Evolutionary conservation across 2,113 vertebrate genomes (phyloP).

Genomic region (Alethe diademata): DNA sequence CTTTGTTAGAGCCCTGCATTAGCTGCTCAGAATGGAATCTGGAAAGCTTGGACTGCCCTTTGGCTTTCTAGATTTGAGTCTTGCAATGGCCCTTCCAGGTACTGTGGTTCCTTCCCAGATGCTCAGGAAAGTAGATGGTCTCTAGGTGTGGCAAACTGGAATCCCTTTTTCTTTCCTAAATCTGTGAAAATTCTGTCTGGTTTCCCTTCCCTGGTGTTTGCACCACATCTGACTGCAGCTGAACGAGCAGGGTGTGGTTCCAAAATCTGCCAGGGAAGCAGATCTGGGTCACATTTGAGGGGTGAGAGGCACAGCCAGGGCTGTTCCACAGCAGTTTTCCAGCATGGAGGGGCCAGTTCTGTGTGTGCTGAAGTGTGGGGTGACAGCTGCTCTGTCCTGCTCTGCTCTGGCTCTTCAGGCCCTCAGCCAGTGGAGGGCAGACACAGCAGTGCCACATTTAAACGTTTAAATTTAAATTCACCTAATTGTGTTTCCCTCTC

Average conservation of each 20-base stretch:
- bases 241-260: not conserved
- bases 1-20: not conserved
- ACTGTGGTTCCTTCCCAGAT: not conserved
- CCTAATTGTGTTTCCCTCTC: not conserved
- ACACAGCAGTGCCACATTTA: not conserved
- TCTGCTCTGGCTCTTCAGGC: not conserved
- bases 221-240: fast-evolving
- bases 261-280: not conserved
- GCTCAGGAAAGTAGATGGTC: not conserved
- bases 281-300: not conserved
- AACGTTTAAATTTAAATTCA: not conserved
- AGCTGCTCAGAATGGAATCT: not conserved
- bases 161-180: not conserved
- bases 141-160: not conserved
- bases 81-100: not conserved
- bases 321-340: not conserved
- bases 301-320: not conserved
- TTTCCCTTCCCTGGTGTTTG: not conserved
- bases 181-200: not conserved
- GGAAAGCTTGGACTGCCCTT: not conserved
- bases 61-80: not conserved
- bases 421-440: not conserved
- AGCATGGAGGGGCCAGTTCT: not conserved
- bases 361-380: not conserved
- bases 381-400: not conserved